A percentile compares a stretch with the other conserved stretches of the same genome.
Conservation (phyloP, 2,888 invertebrate genomes). For the Abrostola tripartita region DNA sequence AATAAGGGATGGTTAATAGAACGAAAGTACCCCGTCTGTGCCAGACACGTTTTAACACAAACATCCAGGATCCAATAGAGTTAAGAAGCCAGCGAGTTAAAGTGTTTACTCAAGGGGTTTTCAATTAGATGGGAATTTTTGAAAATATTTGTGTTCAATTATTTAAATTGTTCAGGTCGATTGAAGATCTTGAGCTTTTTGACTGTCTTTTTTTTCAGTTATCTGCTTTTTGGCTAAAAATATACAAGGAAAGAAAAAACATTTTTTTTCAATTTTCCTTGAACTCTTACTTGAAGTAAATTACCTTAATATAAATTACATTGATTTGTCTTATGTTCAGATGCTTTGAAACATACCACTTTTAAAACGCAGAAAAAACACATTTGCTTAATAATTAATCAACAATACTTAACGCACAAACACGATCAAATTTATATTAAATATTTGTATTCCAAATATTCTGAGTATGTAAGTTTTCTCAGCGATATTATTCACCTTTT, state of each 20-base stretch:
- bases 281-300: too few species aligned
- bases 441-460: too few species aligned
- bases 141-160: slow-evolving; percentile 24
- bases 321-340: too few species aligned
- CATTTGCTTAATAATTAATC: too few species aligned
- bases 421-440: too few species aligned
- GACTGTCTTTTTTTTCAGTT: background rate
- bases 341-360: too few species aligned
- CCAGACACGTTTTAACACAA: slow-evolving; percentile 48
- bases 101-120: slow-evolving; percentile 33
- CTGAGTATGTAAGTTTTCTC: too few species aligned
- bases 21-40: slow-evolving; percentile 37
- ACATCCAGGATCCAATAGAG: slow-evolving; percentile 28
- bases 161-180: slow-evolving; percentile 7
- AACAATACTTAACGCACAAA: too few species aligned
- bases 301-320: too few species aligned
- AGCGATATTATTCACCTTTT: background rate
- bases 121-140: slow-evolving; percentile 33
- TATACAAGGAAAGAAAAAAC: background rate
- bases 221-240: background rate
- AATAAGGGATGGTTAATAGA: slow-evolving; percentile 60
- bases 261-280: background rate
- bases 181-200: background rate
- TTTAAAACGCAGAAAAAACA: too few species aligned
- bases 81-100: slow-evolving; percentile 38